Conservation (phyloP, 1,140 invertebrate genomes). For the Heterodera carotae region DNA sequence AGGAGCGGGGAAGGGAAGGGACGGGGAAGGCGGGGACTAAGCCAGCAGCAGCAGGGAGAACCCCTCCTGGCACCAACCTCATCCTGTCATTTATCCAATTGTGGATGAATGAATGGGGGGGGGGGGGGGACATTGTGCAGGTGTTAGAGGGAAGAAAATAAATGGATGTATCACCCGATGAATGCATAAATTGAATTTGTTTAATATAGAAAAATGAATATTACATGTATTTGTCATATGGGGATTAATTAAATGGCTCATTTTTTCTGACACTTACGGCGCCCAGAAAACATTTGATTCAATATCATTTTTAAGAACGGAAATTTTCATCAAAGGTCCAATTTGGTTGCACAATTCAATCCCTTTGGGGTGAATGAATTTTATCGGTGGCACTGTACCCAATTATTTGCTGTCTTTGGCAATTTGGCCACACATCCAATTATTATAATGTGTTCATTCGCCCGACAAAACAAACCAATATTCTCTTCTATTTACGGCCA, state of each 20-base stretch:
- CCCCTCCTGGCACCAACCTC: background rate
- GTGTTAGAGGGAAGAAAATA: no score
- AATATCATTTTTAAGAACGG: no score
- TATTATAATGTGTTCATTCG: background rate
- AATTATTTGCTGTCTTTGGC: background rate
- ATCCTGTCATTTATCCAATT: constrained; percentile 1
- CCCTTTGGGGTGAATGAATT: background rate
- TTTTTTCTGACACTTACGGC: no score
- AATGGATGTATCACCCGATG: background rate
- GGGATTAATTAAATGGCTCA: background rate
- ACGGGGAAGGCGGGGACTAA: background rate
- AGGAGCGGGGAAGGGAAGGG: no score
- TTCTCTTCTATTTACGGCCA: background rate
- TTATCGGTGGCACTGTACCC: background rate
- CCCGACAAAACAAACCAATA: background rate
- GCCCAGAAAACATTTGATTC: no score
- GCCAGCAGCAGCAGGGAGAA: no score
- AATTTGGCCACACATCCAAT: background rate
- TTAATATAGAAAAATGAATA: background rate
- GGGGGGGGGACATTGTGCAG: no score
- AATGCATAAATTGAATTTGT: background rate
- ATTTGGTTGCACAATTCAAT: background rate
- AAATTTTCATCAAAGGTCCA: background rate
- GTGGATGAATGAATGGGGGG: background rate
- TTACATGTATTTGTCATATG: background rate